A percentile compares a stretch with the other conserved stretches of the same genome.
phyloP scores from a whole-genome alignment of 2,888 invertebrate species.

The Tetropium fuscum region DNA sequence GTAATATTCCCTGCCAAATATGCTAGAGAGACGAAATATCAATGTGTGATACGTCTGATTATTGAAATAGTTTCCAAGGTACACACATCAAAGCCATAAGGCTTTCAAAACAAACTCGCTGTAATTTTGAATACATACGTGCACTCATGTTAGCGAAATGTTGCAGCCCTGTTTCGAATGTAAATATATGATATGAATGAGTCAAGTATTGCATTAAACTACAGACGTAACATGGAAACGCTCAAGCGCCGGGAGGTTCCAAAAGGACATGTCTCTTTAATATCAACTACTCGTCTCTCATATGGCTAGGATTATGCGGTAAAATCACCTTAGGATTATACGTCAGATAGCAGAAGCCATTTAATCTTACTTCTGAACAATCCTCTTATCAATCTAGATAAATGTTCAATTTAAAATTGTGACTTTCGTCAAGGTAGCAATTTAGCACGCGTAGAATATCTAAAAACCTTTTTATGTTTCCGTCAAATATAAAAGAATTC shows the following conservation, averaged over 20 bases:
- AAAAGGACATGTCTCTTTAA: slow-evolving; percentile 10
- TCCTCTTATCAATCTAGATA: slow-evolving; percentile 25
- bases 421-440: slow-evolving; percentile 24
- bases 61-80: slow-evolving; percentile 12
- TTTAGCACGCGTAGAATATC: slow-evolving; percentile 13
- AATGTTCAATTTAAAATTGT: slow-evolving; percentile 29
- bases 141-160: slow-evolving; percentile 19
- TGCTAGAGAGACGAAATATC: no score
- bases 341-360: slow-evolving; percentile 18
- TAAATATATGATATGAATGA: slow-evolving; percentile 33
- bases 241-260: not conserved
- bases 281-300: slow-evolving; percentile 26
- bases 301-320: slow-evolving; percentile 18
- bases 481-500: slow-evolving; percentile 1
- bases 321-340: slow-evolving; percentile 21
- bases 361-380: slow-evolving; percentile 26
- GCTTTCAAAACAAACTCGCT: not conserved
- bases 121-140: slow-evolving; percentile 4
- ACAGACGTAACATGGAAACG: slow-evolving; percentile 23
- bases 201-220: slow-evolving; percentile 25
- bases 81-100: slow-evolving; percentile 7
- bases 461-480: slow-evolving; percentile 11
- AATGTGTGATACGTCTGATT: no score
- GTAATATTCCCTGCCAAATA: no score
- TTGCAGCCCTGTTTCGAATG: slow-evolving; percentile 27